Evolutionary conservation across 2,113 vertebrate species (phyloP), one percentile per base, ranked within the genome.

Genomic region (Garra rufa): DNA sequence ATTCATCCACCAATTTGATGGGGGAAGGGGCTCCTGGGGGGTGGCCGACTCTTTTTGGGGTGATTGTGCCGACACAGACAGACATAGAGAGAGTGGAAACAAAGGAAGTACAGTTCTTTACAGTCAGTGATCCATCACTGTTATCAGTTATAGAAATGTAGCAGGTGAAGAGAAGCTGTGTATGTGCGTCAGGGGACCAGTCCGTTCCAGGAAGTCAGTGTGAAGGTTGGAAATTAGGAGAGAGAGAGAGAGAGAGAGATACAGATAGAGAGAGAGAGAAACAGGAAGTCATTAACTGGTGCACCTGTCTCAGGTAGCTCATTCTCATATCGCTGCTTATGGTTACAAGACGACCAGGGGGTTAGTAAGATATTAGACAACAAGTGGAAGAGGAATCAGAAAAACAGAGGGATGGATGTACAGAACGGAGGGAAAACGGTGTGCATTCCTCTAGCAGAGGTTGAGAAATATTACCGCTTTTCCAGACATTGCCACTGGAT

Each of bases 371-470:
- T 48, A 30, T 75, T 84, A 85, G 41, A 63, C 67, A 84, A 46
- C 48, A n/a, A 79, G 34, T 14, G 82, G 10, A 77, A 61, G 76
- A 26, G 52, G 6, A 19, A 52, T 6, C 50, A 21, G 74, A 69
- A 78, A 74, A 9, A 83, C 65, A 43, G 34, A 52, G 48, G 38
- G 11, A 50, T 83, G 76, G 74, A 83, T 9, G 76, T 87, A 61
- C 48, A 82, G 73, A 85, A 55, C 1, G 59, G 88, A n/a, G 80
- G 59, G 82, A 34, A 55, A 50, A 87, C 76, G 7, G 84, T 93
- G 1, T 85, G 89, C 38, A 93, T 95, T 80, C 88, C 91, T 69
- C 88, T 95, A 57, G 88, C 92, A 77, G 94, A 95, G 82, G 91
- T 90, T 83, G 88, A 93, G 86, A 90, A 85, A 83, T 95, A 92